Conservation (phyloP, 2,888 invertebrate species). For the Nysson spinosus region DNA sequence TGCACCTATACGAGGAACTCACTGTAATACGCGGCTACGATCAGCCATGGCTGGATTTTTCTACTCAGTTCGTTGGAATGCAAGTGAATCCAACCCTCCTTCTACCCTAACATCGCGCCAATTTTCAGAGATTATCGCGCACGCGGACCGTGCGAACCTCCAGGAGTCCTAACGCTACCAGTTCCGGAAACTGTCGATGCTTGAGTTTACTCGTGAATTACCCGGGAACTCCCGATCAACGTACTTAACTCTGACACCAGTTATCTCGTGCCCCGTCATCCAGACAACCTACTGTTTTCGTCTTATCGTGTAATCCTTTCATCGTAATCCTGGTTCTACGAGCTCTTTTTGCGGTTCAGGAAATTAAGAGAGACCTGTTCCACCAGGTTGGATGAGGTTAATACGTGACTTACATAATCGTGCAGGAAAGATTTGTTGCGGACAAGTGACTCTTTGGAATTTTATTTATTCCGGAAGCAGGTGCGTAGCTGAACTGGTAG, state of each 20-base stretch:
- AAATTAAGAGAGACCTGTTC: conserved; percentile 19
- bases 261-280: conserved; percentile 6
- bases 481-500: too few relatives aligned
- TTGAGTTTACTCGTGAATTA: conserved; percentile 11
- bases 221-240: conserved; percentile 8
- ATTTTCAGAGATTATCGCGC: conserved; percentile 73
- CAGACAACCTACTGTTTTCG: conserved; percentile 29
- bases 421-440: too few relatives aligned
- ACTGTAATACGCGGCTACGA: conserved; percentile 43
- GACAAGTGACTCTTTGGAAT: too few relatives aligned
- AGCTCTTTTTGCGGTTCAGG: background rate
- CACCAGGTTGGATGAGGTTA: too few relatives aligned
- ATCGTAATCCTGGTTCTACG: too few relatives aligned
- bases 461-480: too few relatives aligned
- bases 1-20: conserved; percentile 8
- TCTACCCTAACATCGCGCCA: conserved; percentile 64
- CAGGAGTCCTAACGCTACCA: conserved; percentile 11
- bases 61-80: conserved; percentile 37
- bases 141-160: conserved; percentile 61
- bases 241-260: conserved; percentile 4
- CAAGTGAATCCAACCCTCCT: background rate
- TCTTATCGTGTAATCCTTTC: conserved; percentile 30
- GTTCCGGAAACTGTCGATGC: conserved; percentile 46
- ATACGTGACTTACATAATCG: too few relatives aligned
- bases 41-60: conserved; percentile 42